Evolutionary conservation across 1,140 invertebrate species (phyloP), one percentile per base, ranked within the genome.

Genomic region (Camponotus floridanus): DNA sequence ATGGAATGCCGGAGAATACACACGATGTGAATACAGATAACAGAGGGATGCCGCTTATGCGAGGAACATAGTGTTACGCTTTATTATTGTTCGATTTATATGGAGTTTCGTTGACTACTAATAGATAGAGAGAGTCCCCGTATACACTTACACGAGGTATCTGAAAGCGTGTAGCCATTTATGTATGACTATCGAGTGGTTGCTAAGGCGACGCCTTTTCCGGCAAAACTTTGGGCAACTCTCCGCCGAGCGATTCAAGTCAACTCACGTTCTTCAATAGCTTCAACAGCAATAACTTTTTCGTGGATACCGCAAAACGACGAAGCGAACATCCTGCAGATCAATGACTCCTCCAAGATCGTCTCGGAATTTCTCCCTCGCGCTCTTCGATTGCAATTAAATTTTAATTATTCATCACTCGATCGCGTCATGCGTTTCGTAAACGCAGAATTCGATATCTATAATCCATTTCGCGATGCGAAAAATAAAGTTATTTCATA

Each of bases 281-380:
- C 79, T 83, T 83, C 79, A 83, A 83, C 79, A 61, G 79, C 68
- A 83, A 83, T 83, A 83, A 83, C 79, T 83, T 83, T 83, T 83
- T 83, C 68, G 79, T 21, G 55, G 39, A 83, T 74, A 83, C 79
- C 79, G 55, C 79, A 83, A 74, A 83, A 62, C 79, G 79, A 83
- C 67, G 68, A 33, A 42, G 67, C 51, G 33, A 18, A 13, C 65
- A 31, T n/a, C 62, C 11, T 68, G 79, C 59, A 81, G 67, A 83
- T 83, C 79, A 68, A 83, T 83, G 79, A 73, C 68, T 71, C 51
- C 79, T 51, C n/a, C n/a, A 21, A 76, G 26, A 76, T 78, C 76
- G 42, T 31, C 26, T 13, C n/a, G 42, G 18, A 80, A 15, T 26
- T 51, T 42, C 65, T 31, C 36, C 26, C 26, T 26, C 26, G 26